Evolutionary conservation across 2,113 vertebrate genomes (phyloP).

Genomic region (Myotis davidii): DNA sequence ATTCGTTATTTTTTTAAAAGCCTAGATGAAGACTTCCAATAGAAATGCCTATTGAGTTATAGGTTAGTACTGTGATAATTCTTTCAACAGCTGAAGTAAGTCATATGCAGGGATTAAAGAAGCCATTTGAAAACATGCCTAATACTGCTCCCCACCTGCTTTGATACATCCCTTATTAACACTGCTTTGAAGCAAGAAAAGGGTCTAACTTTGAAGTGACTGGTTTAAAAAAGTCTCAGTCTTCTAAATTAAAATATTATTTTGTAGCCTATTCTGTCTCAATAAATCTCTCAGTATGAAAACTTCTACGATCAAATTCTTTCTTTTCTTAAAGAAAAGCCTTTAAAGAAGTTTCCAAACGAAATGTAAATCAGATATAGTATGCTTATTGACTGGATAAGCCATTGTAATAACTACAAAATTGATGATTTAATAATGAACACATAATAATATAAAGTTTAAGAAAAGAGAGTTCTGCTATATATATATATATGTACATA

Average conservation of each 20-base stretch:
- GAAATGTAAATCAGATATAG: background rate
- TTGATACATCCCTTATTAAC: constrained; percentile 67
- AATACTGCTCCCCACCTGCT: background rate
- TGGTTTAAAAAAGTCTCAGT: constrained; percentile 52
- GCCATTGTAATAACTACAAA: background rate
- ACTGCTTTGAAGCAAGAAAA: constrained; percentile 59
- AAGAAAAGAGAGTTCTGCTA: background rate
- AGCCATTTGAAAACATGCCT: constrained; percentile 66
- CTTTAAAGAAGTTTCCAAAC: constrained; percentile 35
- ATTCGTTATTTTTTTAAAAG: background rate
- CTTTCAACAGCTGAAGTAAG: constrained; percentile 36
- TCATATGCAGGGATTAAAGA: constrained; percentile 54
- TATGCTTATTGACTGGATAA: background rate
- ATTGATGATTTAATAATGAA: background rate
- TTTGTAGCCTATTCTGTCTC: constrained; percentile 68
- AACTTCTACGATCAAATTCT: constrained; percentile 25
- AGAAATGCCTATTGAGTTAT: constrained; percentile 48
- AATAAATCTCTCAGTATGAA: constrained; percentile 58
- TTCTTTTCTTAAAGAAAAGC: background rate
- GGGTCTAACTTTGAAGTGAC: constrained; percentile 53
- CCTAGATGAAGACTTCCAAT: constrained; percentile 34
- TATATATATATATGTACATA: background rate
- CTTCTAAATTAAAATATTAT: constrained; percentile 72
- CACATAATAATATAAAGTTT: background rate
- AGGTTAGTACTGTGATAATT: constrained; percentile 10